Percentiles rank a stretch among this genome's conserved stretches.
These are phyloP conservation scores for Cephalotes varians DNA, from an alignment of 2,888 invertebrate genomes.

Conservation along the genomic window DNA sequence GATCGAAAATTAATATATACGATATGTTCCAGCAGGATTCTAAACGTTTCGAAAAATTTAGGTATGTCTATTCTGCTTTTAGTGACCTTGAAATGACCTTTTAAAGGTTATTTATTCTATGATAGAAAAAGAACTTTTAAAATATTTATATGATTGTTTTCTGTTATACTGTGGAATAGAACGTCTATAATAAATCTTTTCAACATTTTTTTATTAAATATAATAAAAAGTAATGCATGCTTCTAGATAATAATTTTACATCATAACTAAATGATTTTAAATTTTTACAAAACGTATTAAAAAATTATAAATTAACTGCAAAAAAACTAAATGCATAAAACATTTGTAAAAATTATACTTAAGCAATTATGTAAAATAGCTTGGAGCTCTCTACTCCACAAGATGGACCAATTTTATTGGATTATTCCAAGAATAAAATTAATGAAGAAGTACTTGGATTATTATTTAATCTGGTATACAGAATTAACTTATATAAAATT, in stretches of 20 bases:
- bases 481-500: slow-evolving; percentile 78
- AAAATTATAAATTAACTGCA: neutral
- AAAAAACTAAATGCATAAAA: neutral
- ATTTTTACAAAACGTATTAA: neutral
- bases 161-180: neutral
- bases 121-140: neutral
- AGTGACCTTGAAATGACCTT: slow-evolving; percentile 82
- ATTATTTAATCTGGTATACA: slow-evolving; percentile 93
- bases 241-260: neutral
- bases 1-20: slow-evolving; percentile 92
- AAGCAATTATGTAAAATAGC: slow-evolving; percentile 86
- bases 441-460: slow-evolving; percentile 91
- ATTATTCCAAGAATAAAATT: slow-evolving; percentile 98
- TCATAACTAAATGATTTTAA: neutral
- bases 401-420: slow-evolving; percentile 96
- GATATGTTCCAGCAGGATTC: slow-evolving; percentile 94
- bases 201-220: neutral
- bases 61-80: slow-evolving; percentile 87
- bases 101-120: slow-evolving; percentile 33
- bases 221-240: neutral
- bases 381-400: slow-evolving; percentile 91
- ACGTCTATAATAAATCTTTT: neutral
- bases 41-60: slow-evolving; percentile 94
- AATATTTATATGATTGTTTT: neutral
- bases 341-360: neutral